Base-by-base conservation (phyloP, 2,888 invertebrate species). In the Hypomecis atomaria region DNA sequence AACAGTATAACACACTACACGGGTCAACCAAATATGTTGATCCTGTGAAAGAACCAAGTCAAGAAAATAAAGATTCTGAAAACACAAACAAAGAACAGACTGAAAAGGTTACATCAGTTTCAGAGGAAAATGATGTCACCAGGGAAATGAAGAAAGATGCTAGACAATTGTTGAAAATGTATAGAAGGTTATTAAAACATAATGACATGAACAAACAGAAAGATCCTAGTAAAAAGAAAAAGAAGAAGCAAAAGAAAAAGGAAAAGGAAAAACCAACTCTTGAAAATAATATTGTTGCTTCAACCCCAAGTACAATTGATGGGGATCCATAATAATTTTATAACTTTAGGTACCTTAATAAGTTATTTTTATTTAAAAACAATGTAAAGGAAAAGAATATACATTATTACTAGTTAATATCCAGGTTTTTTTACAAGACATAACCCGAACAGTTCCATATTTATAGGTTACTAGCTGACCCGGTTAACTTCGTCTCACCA, bases 1-100 rank as follows among this genome's bases (percentile, higher is more conserved):
- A 94, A 56, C 94, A 94, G 68, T 95, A 94, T 67, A 91, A 94
- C 57, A 87, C 88, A 6, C 67, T 93, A 42, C 74, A 87, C 77
- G 85, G 84, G 0, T 88, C 87, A 0, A 87, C 83, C 0, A 88
- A 82, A 67, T 92, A 87, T 60, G 88, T 92, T 0, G 80, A 87
- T 71, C 89, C 90, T 0, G 77, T 86, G 0, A 68, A 64, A 58
- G 85, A 84, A 49, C 9, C 60, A 0, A 60, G 70, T n/a, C 71
- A 73, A 53, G 63, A 69, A n/a, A 67, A 73, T 45, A 71, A 75
- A 23, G 63, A 48, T 58, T 69, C 65, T 48, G 58, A 56, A 45
- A 62, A 68, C 23, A 23, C 23, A 23, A 53, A 40, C 38, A 36
- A 45, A 47, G 38, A 52, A 47, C 23, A 59, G 43, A 8, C 7